Percentiles rank a stretch among this genome's conserved stretches.
Evolutionary conservation across 2,888 invertebrate genomes (phyloP).

Genomic region (Morpho helenor): DNA sequence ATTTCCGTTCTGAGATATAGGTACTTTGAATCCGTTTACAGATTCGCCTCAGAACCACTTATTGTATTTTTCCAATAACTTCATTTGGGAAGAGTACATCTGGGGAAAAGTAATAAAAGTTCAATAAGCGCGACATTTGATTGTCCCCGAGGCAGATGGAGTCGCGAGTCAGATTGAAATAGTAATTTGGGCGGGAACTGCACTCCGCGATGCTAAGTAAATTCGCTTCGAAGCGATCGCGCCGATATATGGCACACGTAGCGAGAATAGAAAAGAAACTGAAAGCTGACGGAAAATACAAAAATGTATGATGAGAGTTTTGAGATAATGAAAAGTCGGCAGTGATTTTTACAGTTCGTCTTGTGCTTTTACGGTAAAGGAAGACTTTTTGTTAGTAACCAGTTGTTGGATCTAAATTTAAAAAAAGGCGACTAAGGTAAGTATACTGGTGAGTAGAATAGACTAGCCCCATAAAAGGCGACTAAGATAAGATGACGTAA

Average conservation of each 20-base stretch:
- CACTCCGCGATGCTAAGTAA: constrained; percentile 53
- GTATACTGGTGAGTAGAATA: no score
- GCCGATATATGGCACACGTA: constrained; percentile 28
- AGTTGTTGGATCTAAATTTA: no score
- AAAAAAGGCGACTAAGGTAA: no score
- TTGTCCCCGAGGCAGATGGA: constrained; percentile 26
- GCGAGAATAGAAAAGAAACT: constrained; percentile 22
- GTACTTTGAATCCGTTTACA: no score
- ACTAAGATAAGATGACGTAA: no score
- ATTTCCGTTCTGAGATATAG: no score
- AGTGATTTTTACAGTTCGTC: no score
- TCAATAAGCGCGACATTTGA: constrained; percentile 28
- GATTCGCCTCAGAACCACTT: not conserved
- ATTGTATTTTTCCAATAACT: constrained; percentile 10
- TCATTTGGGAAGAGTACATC: constrained; percentile 10
- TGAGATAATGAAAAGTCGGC: not conserved
- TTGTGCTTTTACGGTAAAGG: no score
- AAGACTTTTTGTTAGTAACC: no score
- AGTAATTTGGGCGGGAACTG: constrained; percentile 59
- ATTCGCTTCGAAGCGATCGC: constrained; percentile 38
- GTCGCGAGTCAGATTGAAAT: constrained; percentile 49
- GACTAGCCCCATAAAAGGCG: no score
- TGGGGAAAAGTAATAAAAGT: constrained; percentile 27
- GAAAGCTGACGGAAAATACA: constrained; percentile 10
- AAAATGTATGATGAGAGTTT: not conserved